Percentiles rank a stretch among this genome's conserved stretches.
phyloP scores from a whole-genome alignment of 1,140 invertebrate species.

The Calliopsis andreniformis region DNA sequence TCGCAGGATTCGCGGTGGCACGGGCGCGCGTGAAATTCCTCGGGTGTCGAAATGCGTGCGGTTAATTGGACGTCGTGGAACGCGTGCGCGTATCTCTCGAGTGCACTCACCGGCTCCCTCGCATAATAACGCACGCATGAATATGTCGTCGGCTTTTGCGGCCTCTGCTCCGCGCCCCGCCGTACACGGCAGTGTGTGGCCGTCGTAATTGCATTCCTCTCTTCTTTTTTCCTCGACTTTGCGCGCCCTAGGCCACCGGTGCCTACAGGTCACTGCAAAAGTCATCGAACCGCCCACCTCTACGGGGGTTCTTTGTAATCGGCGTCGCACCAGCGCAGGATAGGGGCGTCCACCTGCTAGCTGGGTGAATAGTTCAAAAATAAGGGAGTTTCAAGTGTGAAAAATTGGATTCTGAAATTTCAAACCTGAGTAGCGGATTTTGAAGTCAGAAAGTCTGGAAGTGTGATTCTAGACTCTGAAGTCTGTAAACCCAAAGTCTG shows the following conservation, averaged over 20 bases:
- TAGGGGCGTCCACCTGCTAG: too few species aligned
- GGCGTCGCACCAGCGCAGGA: too few species aligned
- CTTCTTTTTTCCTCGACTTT: slow-evolving; percentile 28
- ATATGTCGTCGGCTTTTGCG: slow-evolving; percentile 67
- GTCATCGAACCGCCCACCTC: not conserved
- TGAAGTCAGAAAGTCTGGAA: too few species aligned
- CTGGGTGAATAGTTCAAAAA: too few species aligned
- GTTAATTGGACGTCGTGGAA: slow-evolving; percentile 64
- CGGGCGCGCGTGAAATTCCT: slow-evolving; percentile 52
- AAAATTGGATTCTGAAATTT: too few species aligned
- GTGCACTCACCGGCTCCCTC: slow-evolving; percentile 63
- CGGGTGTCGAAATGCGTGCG: slow-evolving; percentile 58
- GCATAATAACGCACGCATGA: slow-evolving; percentile 67
- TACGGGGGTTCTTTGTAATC: not conserved
- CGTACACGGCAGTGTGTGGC: slow-evolving; percentile 54
- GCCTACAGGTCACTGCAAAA: slow-evolving; percentile 45
- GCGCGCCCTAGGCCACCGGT: not conserved
- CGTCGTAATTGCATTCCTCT: slow-evolving; percentile 68
- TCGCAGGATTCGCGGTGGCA: not conserved
- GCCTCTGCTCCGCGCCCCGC: slow-evolving; percentile 17
- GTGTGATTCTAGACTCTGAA: too few species aligned
- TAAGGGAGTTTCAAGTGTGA: too few species aligned
- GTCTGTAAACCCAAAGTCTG: too few species aligned
- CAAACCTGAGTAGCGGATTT: too few species aligned
- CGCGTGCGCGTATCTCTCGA: slow-evolving; percentile 64